Evolutionary conservation across 2,888 invertebrate genomes (phyloP), one percentile per base, ranked within the genome.

Genomic region (Caenorhabditis wallacei): DNA sequence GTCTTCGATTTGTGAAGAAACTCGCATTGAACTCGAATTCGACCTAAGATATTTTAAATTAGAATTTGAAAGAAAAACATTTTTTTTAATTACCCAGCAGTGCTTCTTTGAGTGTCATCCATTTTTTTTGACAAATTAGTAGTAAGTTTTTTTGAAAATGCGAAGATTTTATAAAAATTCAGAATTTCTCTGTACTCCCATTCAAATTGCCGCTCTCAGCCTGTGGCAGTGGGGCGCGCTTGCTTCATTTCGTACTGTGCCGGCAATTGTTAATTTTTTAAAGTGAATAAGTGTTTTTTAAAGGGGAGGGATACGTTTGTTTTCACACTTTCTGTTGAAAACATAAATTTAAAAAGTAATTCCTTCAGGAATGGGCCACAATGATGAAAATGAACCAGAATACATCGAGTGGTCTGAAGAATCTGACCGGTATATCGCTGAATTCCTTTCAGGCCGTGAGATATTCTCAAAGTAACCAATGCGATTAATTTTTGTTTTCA

Each of bases 171-270:
- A 13, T n/a, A 18, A 1, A 64, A 74, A 56, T 26, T 13, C n/a
- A 0, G 20, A 26, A 16, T 4, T 26, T 18, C n/a, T 26, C n/a
- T 22, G 7, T 22, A 26, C 11, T 20, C 46, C 13, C 24, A 1
- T 72, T 72, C 24, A 24, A 74, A 74, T 35, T 56, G 43, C 63
- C 72, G 72, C 54, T 10, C 7, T 16, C 24, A 24, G 24, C 18
- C 8, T 20, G 37, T 74, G 40, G 30, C 74, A 56, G 22, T 66
- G 43, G 74, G 30, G 74, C 74, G 66, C 54, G 18, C 37, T 74
- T 74, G 74, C 59, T 8, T 40, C 13, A 5, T 18, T 20, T 20
- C 48, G 37, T 1, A 40, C 13, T 1, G 35, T n/a, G n/a, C n/a
- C 20, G 53, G 22, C 2, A 37, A 35, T 11, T 2, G 0, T 22